Base-by-base conservation (phyloP, 2,888 invertebrate species). In the Calameuta idolon region DNA sequence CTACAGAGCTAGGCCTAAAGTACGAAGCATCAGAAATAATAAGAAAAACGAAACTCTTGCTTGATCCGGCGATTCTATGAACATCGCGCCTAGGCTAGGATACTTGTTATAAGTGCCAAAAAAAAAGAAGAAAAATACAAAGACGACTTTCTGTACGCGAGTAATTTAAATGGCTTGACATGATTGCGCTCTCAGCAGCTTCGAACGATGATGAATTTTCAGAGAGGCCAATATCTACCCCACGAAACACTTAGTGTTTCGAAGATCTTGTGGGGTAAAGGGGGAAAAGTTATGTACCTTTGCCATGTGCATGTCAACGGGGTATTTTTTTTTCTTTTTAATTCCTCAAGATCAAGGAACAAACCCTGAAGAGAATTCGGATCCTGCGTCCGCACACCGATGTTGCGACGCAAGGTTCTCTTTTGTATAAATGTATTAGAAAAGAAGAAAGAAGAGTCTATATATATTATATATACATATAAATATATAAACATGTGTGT, bases 341-440 rank as follows among this genome's bases (percentile, higher is more conserved):
- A 68, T 75, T 81, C 79, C 79, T 75, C 78, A 33, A 77, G 75
- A 75, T 30, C 69, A 34, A 40, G 75, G 68, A 73, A 78, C 73
- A 37, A 34, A 31, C 71, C 4, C 11, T 12, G 71, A 71, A 71
- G 71, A 34, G 33, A 71, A 34, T 71, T 31, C 12, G 9, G 31
- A 33, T 12, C 4, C 30, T 12, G 33, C 31, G 12, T 31, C 11
- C 33, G 31, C 31, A 12, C n/a, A 11, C 33, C 11, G 68, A 74
- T n/a, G 37, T 33, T 34, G 69, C 71, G 77, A 2, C 74, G 68
- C 40, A 75, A 76, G 69, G 71, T 77, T 76, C 30, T 76, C 79
- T 80, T 86, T 85, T 87, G 85, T 87, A 87, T 88, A 85, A 88
- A 87, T 87, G 85, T 87, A 83, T 85, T 84, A 85, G 84, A 31